A percentile compares a stretch with the other conserved stretches of the same genome.
Evolutionary conservation across 2,888 invertebrate genomes (phyloP).

Genomic region (Platycheirus albimanus): DNA sequence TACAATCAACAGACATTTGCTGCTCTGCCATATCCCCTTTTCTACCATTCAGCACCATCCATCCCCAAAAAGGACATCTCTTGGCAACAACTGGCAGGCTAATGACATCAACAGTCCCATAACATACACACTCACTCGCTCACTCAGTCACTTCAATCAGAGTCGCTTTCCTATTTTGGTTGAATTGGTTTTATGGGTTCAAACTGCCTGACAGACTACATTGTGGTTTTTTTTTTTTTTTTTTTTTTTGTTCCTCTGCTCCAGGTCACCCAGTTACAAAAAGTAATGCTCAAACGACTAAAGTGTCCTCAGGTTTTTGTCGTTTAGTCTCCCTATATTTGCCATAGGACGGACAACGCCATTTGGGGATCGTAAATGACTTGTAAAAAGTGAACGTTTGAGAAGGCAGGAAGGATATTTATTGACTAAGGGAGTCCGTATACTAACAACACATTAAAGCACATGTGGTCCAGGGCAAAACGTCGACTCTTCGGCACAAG

Average conservation of each 20-base stretch:
- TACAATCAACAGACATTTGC: background rate
- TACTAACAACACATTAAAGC: too few relatives aligned
- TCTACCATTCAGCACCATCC: too few relatives aligned
- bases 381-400: slow-evolving; percentile 26
- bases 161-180: slow-evolving; percentile 2
- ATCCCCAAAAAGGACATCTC: slow-evolving; percentile 3
- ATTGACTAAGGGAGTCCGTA: slow-evolving; percentile 31
- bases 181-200: slow-evolving; percentile 43
- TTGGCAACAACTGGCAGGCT: slow-evolving; percentile 26
- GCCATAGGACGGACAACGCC: slow-evolving; percentile 30
- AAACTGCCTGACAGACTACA: slow-evolving; percentile 34
- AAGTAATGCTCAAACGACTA: slow-evolving; percentile 41
- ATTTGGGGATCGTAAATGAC: slow-evolving; percentile 58
- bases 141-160: slow-evolving; percentile 17
- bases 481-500: too few relatives aligned
- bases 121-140: too few relatives aligned
- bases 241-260: too few relatives aligned
- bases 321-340: slow-evolving; percentile 11
- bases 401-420: slow-evolving; percentile 26
- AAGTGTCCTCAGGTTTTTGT: slow-evolving; percentile 42
- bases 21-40: background rate
- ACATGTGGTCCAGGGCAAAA: too few relatives aligned
- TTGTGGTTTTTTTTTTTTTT: slow-evolving; percentile 28
- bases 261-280: slow-evolving; percentile 32
- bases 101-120: slow-evolving; percentile 17